Evolutionary conservation across 2,888 invertebrate species (phyloP), one percentile per base, ranked within the genome.

Genomic region (Trachelus iudaicus): DNA sequence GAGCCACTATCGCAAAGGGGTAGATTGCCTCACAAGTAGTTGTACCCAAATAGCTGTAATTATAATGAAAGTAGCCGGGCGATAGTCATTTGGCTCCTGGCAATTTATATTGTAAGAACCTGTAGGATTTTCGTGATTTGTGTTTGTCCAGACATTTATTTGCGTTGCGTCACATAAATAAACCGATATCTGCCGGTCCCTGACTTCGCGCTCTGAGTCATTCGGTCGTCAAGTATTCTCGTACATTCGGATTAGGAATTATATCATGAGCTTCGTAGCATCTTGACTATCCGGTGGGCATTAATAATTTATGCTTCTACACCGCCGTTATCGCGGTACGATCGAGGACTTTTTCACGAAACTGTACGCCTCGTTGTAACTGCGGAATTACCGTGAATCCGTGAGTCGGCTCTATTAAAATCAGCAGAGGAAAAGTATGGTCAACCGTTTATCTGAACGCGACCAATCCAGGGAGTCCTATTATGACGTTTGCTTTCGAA

Each of bases 141-240:
- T 4, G 11, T 37, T 37, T 15, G 4, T 37, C 4, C 73, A 37
- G 35, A 37, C 74, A 37, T 75, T 40, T 33, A 75, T 78, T 33
- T 56, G 35, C 68, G 75, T 78, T 75, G 75, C 78, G 75, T 78
- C 78, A 78, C 75, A 76, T 76, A 76, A 78, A 76, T 76, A 76
- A 78, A 76, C 78, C 75, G 77, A 77, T 69, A 71, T 31, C 31
- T 31, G 71, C 31, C 34, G 71, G 31, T 71, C 71, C 11, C 71
- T 31, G 71, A 71, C 34, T 33, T 71, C 31, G 31, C 33, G 73
- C 73, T 76, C 75, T 76, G 71, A 71, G 71, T 71, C 71, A 71
- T 71, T 56, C 56, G 23, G 56, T 56, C 56, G 9, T 56, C 23
- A 56, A 56, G 56, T 56, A 56, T 23, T 56, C 56, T 56, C 9